Conservation (phyloP, 2,113 vertebrate species). For the Azemiops feae region DNA sequence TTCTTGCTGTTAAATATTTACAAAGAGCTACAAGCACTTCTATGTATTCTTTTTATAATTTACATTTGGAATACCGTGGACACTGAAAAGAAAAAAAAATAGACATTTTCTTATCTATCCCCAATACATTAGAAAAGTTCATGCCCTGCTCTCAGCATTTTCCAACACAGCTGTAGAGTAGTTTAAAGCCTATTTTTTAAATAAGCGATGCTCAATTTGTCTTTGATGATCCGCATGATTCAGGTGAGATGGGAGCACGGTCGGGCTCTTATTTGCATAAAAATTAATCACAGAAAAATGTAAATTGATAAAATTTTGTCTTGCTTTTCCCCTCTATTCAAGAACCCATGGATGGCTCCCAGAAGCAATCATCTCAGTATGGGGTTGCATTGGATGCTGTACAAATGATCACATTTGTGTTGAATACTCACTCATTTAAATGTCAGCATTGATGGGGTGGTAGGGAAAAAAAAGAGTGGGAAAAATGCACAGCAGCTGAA, state of each 20-base stretch:
- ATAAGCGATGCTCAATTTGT: constrained; percentile 87
- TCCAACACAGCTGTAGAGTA: constrained; percentile 85
- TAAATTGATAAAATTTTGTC: constrained; percentile 90
- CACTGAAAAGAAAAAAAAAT: constrained; percentile 63
- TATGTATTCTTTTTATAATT: constrained; percentile 74
- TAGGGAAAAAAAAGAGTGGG: constrained; percentile 70
- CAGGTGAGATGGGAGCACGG: constrained; percentile 87
- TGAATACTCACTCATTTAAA: constrained; percentile 97
- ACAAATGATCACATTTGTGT: constrained; percentile 93
- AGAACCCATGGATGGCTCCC: constrained; percentile 78
- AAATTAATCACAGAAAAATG: constrained; percentile 92
- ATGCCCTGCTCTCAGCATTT: constrained; percentile 80
- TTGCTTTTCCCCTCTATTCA: constrained; percentile 79
- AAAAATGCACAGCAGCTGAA: constrained; percentile 82
- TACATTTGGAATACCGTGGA: constrained; percentile 62
- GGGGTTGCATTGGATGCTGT: constrained; percentile 85
- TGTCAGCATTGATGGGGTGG: constrained; percentile 91
- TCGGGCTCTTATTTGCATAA: constrained; percentile 87
- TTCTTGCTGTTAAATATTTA: constrained; percentile 51
- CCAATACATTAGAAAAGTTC: constrained; percentile 79
- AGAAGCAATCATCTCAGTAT: constrained; percentile 95
- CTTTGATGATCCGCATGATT: constrained; percentile 87
- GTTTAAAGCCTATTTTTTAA: constrained; percentile 85
- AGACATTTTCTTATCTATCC: constrained; percentile 74
- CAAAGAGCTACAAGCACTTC: constrained; percentile 57